Conservation (phyloP, 2,797 vertebrate species). For the Salmo trutta region DNA sequence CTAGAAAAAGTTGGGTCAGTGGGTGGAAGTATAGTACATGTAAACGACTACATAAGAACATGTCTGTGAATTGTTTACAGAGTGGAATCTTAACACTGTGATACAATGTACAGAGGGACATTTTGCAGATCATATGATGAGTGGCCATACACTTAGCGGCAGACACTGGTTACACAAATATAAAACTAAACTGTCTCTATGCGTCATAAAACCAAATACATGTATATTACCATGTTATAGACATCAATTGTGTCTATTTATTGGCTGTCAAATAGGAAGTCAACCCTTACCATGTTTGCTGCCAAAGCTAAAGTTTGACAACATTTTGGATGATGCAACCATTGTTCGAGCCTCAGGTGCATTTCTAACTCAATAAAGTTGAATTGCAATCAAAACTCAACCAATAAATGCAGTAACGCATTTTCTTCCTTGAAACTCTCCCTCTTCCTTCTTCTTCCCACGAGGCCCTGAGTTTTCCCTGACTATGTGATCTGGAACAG, state of each 20-base stretch:
- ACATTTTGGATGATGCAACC: not conserved
- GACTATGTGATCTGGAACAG: no score
- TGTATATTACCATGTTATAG: not conserved
- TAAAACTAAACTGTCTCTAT: not conserved
- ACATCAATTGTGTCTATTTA: not conserved
- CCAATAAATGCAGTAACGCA: no score
- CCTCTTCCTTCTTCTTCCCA: no score
- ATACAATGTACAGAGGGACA: not conserved
- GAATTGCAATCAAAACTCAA: no score
- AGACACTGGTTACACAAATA: no score
- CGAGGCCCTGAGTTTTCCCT: no score
- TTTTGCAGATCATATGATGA: not conserved
- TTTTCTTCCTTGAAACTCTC: no score
- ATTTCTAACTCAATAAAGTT: not conserved
- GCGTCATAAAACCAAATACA: not conserved
- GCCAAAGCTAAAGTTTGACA: not conserved
- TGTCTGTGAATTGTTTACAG: not conserved
- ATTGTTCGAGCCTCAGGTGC: not conserved
- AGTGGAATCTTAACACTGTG: not conserved
- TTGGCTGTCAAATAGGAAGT: not conserved
- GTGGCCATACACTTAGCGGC: no score
- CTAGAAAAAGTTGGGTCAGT: not conserved
- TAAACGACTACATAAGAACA: constrained; percentile 5
- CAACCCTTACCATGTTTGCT: not conserved
- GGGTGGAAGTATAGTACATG: not conserved